These are phyloP conservation scores for Sisyra nigra DNA, from an alignment of 2,888 invertebrate species.

Conservation along the genomic window DNA sequence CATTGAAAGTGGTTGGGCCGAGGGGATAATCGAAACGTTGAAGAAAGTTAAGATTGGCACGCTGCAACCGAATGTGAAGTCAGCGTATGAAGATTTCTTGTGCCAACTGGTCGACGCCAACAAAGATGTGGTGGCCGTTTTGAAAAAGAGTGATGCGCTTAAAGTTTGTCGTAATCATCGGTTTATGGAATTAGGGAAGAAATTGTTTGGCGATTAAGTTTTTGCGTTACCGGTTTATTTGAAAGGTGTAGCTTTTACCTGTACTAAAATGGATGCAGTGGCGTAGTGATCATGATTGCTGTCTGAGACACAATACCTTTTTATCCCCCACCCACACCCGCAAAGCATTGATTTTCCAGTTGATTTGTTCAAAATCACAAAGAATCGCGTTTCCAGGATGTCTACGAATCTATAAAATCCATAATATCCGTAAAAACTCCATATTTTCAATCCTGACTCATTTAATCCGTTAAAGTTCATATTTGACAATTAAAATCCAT, in stretches of 20 bases:
- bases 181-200: constrained; percentile 79
- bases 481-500: too few species aligned
- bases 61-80: constrained; percentile 68
- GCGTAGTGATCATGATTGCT: too few species aligned
- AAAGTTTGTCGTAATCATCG: constrained; percentile 74
- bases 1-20: constrained; percentile 87
- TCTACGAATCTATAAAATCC: too few species aligned
- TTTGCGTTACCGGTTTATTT: constrained; percentile 2
- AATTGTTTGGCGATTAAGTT: constrained; percentile 66
- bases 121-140: constrained; percentile 50
- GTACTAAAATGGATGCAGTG: too few species aligned
- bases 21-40: constrained; percentile 69
- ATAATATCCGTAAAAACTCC: too few species aligned
- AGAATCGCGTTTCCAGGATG: too few species aligned
- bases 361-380: too few species aligned
- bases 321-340: too few species aligned
- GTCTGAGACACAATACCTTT: too few species aligned
- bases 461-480: too few species aligned
- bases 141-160: constrained; percentile 69
- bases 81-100: constrained; percentile 80
- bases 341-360: too few species aligned
- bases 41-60: constrained; percentile 71
- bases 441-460: too few species aligned
- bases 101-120: constrained; percentile 73
- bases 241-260: background rate